Conservation (phyloP, 2,113 vertebrate genomes). For the Sigmodon hispidus region DNA sequence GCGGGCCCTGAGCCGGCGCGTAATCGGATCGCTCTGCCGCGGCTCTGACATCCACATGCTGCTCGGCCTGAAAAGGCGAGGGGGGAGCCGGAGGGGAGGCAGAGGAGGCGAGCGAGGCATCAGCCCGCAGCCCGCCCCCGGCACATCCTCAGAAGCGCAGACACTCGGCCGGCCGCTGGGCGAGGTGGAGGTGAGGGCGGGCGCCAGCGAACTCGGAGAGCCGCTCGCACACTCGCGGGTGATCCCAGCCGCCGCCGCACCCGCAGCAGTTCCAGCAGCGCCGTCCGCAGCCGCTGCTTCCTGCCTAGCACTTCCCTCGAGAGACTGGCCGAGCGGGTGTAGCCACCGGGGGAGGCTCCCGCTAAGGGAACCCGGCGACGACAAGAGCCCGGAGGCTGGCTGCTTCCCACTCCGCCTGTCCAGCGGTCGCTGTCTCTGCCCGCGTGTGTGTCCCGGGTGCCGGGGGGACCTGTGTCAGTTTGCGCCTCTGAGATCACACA, state of each 20-base stretch:
- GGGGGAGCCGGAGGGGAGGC: constrained; percentile 81
- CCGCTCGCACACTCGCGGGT: constrained; percentile 68
- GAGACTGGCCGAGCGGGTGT: constrained; percentile 71
- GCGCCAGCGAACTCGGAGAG: constrained; percentile 73
- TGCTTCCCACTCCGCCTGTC: constrained; percentile 63
- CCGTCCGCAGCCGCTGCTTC: constrained; percentile 62
- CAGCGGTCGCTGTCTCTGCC: constrained; percentile 49
- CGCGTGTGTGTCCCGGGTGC: constrained; percentile 64
- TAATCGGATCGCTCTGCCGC: constrained; percentile 91
- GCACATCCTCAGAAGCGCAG: constrained; percentile 66
- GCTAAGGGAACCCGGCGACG: constrained; percentile 60
- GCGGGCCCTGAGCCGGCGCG: constrained; percentile 92
- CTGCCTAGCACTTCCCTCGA: constrained; percentile 62
- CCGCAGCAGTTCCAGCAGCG: constrained; percentile 2
- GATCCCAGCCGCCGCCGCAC: constrained; percentile 56
- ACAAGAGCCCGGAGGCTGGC: neutral
- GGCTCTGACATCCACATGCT: constrained; percentile 88
- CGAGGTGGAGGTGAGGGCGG: constrained; percentile 78
- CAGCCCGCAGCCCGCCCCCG: constrained; percentile 68
- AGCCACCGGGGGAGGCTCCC: constrained; percentile 61
- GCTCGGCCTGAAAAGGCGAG: constrained; percentile 86
- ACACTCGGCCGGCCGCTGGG: constrained; percentile 61
- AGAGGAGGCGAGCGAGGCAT: constrained; percentile 75
- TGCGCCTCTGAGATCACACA: constrained; percentile 63
- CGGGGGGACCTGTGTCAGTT: constrained; percentile 56